Conservation (phyloP, 2,113 vertebrate genomes). For the Eidolon helvum region DNA sequence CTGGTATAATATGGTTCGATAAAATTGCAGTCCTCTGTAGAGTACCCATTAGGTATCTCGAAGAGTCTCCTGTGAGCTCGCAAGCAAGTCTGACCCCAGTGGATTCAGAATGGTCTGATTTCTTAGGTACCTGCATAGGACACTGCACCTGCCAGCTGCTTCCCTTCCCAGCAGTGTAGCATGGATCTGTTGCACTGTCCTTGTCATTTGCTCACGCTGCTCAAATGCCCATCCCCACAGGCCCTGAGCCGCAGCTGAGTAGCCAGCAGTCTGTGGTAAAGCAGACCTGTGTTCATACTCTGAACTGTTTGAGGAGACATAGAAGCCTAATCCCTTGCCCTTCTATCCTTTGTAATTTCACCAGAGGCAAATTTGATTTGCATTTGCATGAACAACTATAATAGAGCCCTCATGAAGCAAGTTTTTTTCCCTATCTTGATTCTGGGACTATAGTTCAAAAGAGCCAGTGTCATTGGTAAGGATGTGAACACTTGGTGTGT, state of each 20-base stretch:
- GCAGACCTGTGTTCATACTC: neutral
- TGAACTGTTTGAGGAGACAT: neutral
- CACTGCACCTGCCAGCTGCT: neutral
- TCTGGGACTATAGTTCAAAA: neutral
- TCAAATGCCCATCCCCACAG: neutral
- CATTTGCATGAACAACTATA: neutral
- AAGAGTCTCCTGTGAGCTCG: neutral
- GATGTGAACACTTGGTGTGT: neutral
- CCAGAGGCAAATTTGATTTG: neutral
- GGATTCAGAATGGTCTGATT: neutral
- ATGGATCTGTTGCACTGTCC: rapidly evolving
- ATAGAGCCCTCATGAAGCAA: neutral
- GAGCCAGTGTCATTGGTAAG: neutral
- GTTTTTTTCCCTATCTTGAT: neutral
- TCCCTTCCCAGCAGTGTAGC: neutral
- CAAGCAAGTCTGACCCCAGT: neutral
- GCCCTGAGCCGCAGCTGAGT: neutral
- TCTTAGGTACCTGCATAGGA: neutral
- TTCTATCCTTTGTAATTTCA: neutral
- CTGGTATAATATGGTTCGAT: neutral
- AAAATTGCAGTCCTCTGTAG: neutral
- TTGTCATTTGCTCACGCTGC: no score
- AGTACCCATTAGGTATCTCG: neutral
- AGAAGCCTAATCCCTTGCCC: no score
- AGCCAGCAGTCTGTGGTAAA: neutral